Conservation (phyloP, 2,797 vertebrate species). For the Podarcis lilfordi region DNA sequence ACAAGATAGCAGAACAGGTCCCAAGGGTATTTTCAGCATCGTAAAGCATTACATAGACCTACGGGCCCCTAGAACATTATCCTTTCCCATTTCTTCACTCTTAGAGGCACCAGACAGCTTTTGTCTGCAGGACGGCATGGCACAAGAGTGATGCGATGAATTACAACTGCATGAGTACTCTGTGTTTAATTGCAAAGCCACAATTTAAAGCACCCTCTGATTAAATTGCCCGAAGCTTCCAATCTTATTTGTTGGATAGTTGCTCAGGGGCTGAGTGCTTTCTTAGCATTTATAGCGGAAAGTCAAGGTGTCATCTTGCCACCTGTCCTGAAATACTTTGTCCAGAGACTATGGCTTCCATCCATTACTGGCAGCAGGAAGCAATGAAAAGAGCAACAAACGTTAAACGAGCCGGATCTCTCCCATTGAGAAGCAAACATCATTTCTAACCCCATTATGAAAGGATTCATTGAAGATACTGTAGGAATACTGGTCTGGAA, state of each 20-base stretch:
- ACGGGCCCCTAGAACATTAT: conserved; percentile 60
- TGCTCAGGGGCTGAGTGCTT: conserved; percentile 43
- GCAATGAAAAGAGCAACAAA: neutral
- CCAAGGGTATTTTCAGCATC: conserved; percentile 60
- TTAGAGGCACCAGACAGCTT: conserved; percentile 37
- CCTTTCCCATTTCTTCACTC: conserved; percentile 54
- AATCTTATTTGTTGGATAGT: conserved; percentile 57
- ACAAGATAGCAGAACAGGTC: conserved; percentile 68
- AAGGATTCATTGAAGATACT: neutral
- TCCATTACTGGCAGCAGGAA: neutral
- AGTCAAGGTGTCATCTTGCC: conserved; percentile 30
- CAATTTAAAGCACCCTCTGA: conserved; percentile 58
- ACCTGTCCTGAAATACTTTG: neutral
- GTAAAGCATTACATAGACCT: conserved; percentile 56
- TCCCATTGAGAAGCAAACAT: neutral
- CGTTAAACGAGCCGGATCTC: neutral
- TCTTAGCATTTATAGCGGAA: conserved; percentile 30
- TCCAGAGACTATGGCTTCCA: neutral
- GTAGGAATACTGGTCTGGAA: neutral
- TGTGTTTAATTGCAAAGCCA: conserved; percentile 63
- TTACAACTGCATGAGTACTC: conserved; percentile 42
- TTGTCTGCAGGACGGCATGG: conserved; percentile 48
- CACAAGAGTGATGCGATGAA: conserved; percentile 44
- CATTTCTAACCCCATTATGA: neutral
- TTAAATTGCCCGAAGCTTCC: conserved; percentile 58